Conservation (phyloP, 2,797 vertebrate genomes). For the Remorina albescens region DNA sequence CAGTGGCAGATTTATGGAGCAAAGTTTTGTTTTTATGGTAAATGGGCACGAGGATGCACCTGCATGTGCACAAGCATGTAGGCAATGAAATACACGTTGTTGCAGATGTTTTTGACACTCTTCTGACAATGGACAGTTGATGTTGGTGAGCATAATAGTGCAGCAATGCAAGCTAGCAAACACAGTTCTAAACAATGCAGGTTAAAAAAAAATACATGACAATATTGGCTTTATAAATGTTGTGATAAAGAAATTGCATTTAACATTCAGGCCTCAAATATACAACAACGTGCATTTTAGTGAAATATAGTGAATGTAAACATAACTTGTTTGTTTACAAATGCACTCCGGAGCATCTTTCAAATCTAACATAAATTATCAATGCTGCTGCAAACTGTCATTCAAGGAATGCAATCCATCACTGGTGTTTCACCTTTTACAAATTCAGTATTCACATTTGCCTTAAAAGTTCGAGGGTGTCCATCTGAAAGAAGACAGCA, state of each 20-base stretch:
- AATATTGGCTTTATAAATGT: slow-evolving; percentile 1
- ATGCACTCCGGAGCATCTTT: slow-evolving; percentile 28
- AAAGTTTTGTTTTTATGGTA: neutral
- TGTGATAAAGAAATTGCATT: slow-evolving; percentile 11
- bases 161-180: neutral
- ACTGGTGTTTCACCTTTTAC: slow-evolving; percentile 33
- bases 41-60: slow-evolving; percentile 8
- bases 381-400: slow-evolving; percentile 37
- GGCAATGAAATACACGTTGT: neutral
- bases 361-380: slow-evolving; percentile 19
- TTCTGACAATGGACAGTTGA: neutral
- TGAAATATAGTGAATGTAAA: slow-evolving; percentile 24
- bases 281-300: neutral
- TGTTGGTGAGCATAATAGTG: neutral
- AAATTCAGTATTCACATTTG: slow-evolving; percentile 69
- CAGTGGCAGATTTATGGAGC: neutral
- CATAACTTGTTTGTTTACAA: slow-evolving; percentile 1
- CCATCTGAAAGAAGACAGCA: slow-evolving; percentile 43
- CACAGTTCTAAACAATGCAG: slow-evolving; percentile 17
- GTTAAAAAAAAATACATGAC: neutral
- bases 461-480: slow-evolving; percentile 71
- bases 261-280: neutral
- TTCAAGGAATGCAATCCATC: slow-evolving; percentile 32
- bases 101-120: neutral
- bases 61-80: neutral